Conservation (phyloP, 2,797 vertebrate species). For the Gymnoscopelus braueri region DNA sequence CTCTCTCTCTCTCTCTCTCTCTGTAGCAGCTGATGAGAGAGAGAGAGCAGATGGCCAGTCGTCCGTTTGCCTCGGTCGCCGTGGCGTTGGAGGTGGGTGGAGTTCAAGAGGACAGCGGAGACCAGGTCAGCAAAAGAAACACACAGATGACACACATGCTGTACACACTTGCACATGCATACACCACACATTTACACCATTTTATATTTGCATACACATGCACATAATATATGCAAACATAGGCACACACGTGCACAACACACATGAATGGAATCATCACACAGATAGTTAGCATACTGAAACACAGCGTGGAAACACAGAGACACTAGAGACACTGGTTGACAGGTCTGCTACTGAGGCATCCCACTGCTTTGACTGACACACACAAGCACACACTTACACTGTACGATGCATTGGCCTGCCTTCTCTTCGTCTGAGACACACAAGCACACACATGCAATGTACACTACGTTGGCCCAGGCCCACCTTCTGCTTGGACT, state of each 20-base stretch:
- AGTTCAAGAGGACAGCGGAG: conserved; percentile 86
- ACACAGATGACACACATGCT: not conserved
- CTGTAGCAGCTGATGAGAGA: conserved; percentile 92
- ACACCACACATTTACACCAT: not conserved
- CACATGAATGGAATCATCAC: not conserved
- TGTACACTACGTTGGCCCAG: not conserved
- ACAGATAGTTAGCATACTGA: not conserved
- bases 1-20: conserved; percentile 52
- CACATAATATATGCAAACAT: not conserved
- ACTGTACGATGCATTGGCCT: not conserved
- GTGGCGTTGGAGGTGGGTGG: conserved; percentile 89
- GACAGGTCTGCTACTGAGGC: conserved; percentile 2
- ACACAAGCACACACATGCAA: not conserved
- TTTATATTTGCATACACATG: not conserved
- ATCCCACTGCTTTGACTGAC: not conserved
- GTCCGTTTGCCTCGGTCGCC: conserved; percentile 91
- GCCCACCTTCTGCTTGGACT: not conserved
- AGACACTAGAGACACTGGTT: not conserved
- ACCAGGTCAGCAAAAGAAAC: conserved; percentile 67
- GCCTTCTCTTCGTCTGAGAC: not conserved
- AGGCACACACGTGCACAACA: not conserved
- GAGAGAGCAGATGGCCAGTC: conserved; percentile 95
- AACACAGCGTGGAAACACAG: not conserved
- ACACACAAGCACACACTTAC: not conserved
- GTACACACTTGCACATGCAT: not conserved